Evolutionary conservation across 2,797 vertebrate species (phyloP), one percentile per base, ranked within the genome.

Genomic region (Sternarchorhynchus goeldii): DNA sequence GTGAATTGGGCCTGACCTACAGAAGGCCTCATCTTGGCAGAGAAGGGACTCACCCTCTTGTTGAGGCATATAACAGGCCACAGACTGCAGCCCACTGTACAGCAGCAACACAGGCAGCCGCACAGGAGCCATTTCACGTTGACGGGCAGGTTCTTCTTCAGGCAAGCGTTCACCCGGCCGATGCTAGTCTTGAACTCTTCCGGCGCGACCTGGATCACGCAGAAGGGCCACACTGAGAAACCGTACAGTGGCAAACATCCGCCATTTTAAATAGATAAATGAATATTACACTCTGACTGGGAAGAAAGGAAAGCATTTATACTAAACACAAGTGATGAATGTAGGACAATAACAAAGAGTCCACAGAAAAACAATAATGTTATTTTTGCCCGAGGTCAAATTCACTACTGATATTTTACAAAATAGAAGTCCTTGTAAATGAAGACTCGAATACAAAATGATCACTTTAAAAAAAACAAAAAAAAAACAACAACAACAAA

Each of bases 61-160:
- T 97, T 99, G 88, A 99, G 96, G 93, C 98, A 99, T 89, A 99
- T 94, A 78, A 99, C 96, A 1, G 98, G 98, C 98, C 98, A 99
- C 41, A 99, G 92, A 89, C 98, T 99, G 91, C 95, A 99, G 86
- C 98, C 98, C 69, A 98, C 92, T 0, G 97, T 99, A 91, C 98
- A 99, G 91, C 97, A 99, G 87, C 97, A 99, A 88, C 98, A 99
- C 85, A 99, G 91, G 90, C 97, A 98, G 86, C 98, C 98, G 81
- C 98, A 99, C 0, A 99, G 93, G 84, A 99, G 94, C 98, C 98
- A 99, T 89, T 97, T 99, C 81, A 98, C 95, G 87, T 96, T 99
- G 88, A 99, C 92, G 0, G 97, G 98, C 82, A 99, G 91, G 90
- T 97, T 98, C 91, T 99, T 99, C 92, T 94, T 97, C 89, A 99